Percentiles rank a stretch among this genome's conserved stretches.
Evolutionary conservation across 2,113 vertebrate species (phyloP).

Genomic region (Hyperopisus bebe): DNA sequence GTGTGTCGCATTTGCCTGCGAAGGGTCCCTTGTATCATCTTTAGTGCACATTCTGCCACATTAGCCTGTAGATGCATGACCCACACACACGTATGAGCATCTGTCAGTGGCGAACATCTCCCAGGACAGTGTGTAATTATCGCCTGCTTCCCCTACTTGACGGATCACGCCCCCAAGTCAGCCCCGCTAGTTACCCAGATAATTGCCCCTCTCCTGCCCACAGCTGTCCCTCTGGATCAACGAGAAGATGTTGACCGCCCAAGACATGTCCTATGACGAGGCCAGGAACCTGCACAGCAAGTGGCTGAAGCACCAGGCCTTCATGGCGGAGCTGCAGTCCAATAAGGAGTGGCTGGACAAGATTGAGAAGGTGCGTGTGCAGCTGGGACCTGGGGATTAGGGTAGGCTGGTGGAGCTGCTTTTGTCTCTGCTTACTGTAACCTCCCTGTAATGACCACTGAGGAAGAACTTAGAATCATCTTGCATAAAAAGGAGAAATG

Average conservation of each 20-base stretch:
- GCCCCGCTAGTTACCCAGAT: neutral
- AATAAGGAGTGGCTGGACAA: constrained; percentile 99
- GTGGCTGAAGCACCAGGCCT: constrained; percentile 83
- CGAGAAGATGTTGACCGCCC: constrained; percentile 98
- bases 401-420: neutral
- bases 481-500: neutral
- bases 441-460: neutral
- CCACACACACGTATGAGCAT: neutral
- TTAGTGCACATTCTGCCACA: neutral
- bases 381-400: neutral
- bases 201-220: constrained; percentile 20
- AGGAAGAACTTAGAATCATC: neutral
- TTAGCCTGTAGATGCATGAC: neutral
- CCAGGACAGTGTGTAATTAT: neutral
- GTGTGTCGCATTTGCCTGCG: neutral
- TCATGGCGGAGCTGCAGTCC: constrained; percentile 86
- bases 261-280: constrained; percentile 98
- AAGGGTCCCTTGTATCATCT: neutral
- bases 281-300: constrained; percentile 94
- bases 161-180: neutral
- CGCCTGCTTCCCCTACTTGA: neutral
- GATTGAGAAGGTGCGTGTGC: constrained; percentile 77
- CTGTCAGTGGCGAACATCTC: neutral
- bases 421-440: neutral
- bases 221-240: constrained; percentile 96